These are phyloP conservation scores for Macrosoma leucophasiata DNA, from an alignment of 2,888 invertebrate species.

Conservation along the genomic window DNA sequence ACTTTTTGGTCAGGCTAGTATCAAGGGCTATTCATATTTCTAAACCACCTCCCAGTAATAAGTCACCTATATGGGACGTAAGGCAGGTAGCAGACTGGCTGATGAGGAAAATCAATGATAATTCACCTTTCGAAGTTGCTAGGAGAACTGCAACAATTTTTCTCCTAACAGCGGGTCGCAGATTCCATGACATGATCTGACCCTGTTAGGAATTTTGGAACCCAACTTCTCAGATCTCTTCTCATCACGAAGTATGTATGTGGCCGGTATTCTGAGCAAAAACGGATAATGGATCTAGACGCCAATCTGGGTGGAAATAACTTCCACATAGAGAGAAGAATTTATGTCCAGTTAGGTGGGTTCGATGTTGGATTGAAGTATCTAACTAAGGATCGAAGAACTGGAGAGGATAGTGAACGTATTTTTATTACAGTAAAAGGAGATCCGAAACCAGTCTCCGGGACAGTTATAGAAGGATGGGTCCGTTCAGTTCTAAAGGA, in stretches of 20 bases:
- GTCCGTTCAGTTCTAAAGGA: no score
- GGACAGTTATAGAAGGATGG: no score
- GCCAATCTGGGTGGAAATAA: conserved; percentile 10
- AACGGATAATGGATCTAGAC: conserved; percentile 1
- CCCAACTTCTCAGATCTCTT: conserved; percentile 1
- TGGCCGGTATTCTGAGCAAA: conserved; percentile 8
- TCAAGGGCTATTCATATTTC: conserved; percentile 8
- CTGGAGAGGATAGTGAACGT: no score
- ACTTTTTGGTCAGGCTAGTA: conserved; percentile 11
- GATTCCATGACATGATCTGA: conserved; percentile 17
- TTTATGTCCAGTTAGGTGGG: not conserved
- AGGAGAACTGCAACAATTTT: conserved; percentile 11
- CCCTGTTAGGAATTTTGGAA: conserved; percentile 6
- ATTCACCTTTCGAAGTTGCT: no score
- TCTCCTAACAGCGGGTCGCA: conserved; percentile 11
- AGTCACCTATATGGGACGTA: conserved; percentile 9
- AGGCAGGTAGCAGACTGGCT: conserved; percentile 2
- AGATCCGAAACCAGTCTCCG: no score
- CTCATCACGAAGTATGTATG: not conserved
- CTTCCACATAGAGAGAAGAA: not conserved
- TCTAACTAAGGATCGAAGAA: no score
- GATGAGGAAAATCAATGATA: no score
- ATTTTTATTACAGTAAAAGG: no score
- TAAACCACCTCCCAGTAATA: conserved; percentile 6
- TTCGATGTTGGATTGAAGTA: no score